A percentile compares a stretch with the other conserved stretches of the same genome.
Conservation (phyloP, 2,797 vertebrate species). For the Tapera naevia region DNA sequence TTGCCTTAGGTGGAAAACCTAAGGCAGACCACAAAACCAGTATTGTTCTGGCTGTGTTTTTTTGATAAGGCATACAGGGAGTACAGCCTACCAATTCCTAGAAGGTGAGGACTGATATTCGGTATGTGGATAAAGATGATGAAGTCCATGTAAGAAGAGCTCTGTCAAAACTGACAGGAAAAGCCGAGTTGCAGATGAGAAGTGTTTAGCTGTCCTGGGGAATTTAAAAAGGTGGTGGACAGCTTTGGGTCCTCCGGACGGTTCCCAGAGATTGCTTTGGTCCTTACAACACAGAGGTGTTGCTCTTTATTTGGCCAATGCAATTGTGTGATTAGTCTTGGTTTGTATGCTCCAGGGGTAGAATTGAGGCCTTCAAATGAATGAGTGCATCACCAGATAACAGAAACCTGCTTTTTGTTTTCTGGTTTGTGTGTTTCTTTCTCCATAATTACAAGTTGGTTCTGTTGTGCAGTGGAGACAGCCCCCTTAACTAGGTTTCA, state of each 20-base stretch:
- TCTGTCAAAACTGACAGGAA: not conserved
- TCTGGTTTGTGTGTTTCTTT: not conserved
- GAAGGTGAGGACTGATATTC: not conserved
- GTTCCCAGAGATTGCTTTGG: not conserved
- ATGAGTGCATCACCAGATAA: not conserved
- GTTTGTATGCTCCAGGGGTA: not conserved
- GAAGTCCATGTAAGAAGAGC: not conserved
- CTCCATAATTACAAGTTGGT: not conserved
- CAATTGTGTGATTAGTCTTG: not conserved
- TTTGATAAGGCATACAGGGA: not conserved
- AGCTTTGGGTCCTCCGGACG: not conserved
- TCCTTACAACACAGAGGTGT: not conserved
- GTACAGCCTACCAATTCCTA: not conserved
- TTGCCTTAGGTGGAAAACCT: not conserved
- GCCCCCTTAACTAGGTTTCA: not conserved
- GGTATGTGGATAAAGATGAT: accelerated
- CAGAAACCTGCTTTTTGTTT: not conserved
- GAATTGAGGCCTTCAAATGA: not conserved
- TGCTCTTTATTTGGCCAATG: not conserved
- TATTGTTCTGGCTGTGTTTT: not conserved
- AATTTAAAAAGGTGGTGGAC: not conserved
- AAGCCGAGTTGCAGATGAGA: not conserved
- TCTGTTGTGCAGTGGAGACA: not conserved
- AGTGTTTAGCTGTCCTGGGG: not conserved
- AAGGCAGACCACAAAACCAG: not conserved